Conservation (phyloP, 2,113 vertebrate genomes). For the Lates calcarifer region DNA sequence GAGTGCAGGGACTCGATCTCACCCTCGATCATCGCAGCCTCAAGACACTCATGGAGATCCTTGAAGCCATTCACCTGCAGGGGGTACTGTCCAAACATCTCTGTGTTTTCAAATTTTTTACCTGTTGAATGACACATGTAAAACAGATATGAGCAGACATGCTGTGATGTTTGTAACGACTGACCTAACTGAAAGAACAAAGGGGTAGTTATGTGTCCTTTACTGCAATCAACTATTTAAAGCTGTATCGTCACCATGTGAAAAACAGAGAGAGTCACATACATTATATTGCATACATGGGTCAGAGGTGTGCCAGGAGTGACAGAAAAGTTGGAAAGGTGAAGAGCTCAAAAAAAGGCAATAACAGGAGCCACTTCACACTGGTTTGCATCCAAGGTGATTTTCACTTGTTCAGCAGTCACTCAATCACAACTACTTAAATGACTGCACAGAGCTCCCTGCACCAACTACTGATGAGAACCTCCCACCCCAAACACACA, state of each 20-base stretch:
- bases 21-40: conserved; percentile 98
- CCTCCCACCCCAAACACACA: not conserved
- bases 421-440: conserved; percentile 46
- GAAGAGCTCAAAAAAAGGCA: conserved; percentile 2
- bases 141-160: not conserved
- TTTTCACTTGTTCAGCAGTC: conserved; percentile 58
- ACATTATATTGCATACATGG: not conserved
- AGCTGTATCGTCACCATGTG: not conserved
- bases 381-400: conserved; percentile 28
- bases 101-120: conserved; percentile 98
- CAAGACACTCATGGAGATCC: conserved; percentile 97
- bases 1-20: conserved; percentile 98
- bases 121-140: conserved; percentile 78
- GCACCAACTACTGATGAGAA: conserved; percentile 37
- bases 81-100: conserved; percentile 99
- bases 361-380: conserved; percentile 35
- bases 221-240: not conserved
- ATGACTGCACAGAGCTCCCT: conserved; percentile 19
- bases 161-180: not conserved
- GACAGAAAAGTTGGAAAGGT: conserved; percentile 7
- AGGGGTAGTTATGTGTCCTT: not conserved
- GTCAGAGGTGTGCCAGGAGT: conserved; percentile 12
- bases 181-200: not conserved
- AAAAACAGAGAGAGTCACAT: not conserved
- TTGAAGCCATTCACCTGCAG: conserved; percentile 99